Base-by-base conservation (phyloP, 2,113 vertebrate genomes). In the Cavia aperea region DNA sequence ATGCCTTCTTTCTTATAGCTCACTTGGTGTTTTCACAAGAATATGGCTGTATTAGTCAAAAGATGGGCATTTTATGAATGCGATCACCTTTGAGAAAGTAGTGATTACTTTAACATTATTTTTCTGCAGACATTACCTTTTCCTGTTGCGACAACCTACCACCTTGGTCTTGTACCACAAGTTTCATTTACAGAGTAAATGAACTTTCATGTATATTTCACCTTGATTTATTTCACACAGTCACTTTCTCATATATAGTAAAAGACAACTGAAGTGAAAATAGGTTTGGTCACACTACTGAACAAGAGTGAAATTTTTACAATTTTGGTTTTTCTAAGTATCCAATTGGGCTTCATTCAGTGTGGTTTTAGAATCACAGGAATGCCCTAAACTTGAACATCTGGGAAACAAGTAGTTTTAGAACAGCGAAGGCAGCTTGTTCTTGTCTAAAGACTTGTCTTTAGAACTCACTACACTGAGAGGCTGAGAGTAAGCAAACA, bases 401-500 rank as follows among this genome's bases (percentile, higher is more conserved):
- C 90, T 72, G 39, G 91, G 81, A 72, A 68, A 60, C 73, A 54
- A n/a, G 21, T 63, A 89, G 86, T 93, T 91, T 93, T 82, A 91
- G 81, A 94, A 56, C 73, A 72, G 85, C 33, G 54, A 83, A 86
- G 93, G 65, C 63, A 93, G 19, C 51, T 92, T 94, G 12, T 93
- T 77, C 29, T 93, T 72, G 24, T 89, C 73, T 89, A 90, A 81
- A 92, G 73, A 91, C 81, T 86, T 91, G 51, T 88, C 62, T 95
- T 0, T 91, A 31, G 4, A 58, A 54, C 19, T 92, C 62, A 63
- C 1, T 3, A 62, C 58, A 85, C 82, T 88, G 63, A 92, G 91
- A 88, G 54, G 21, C 82, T 66, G 51, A 95, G 78, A 88, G 49
- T 96, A 82, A 91, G 93, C 96, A 94, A 94, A 95, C 95, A 92